Percentiles rank a stretch among this genome's conserved stretches.
Evolutionary conservation across 92 coral and sea anemone genomes (phyloP).

Genomic region (Parazoanthus darwini): DNA sequence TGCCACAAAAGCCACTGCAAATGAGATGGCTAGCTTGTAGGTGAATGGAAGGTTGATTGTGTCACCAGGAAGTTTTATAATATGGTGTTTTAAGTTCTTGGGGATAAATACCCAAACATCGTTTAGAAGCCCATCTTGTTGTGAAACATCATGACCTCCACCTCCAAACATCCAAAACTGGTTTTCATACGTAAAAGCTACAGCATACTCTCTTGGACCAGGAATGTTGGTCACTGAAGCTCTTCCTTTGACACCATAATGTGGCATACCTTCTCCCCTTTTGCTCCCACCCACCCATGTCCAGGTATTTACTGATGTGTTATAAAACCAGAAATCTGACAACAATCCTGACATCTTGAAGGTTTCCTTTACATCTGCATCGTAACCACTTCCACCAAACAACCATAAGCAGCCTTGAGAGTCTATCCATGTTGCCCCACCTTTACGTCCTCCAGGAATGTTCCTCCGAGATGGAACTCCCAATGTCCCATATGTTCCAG

Average conservation of each 20-base stretch:
- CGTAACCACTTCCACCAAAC: constrained; percentile 93
- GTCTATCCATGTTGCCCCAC: constrained; percentile 75
- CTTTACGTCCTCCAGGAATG: constrained; percentile 71
- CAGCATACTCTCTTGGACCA: constrained; percentile 73
- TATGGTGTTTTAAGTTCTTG: constrained; percentile 38
- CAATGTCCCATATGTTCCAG: constrained; percentile 57
- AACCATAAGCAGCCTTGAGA: constrained; percentile 65
- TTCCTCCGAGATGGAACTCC: constrained; percentile 51
- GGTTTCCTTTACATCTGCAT: constrained; percentile 46
- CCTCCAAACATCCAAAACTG: constrained; percentile 83
- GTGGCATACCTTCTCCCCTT: constrained; percentile 55
- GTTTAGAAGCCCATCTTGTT: constrained; percentile 64
- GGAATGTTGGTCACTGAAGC: constrained; percentile 58
- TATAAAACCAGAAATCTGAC: constrained; percentile 83
- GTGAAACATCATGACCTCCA: constrained; percentile 60
- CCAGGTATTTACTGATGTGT: constrained; percentile 54
- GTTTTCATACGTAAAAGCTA: constrained; percentile 49
- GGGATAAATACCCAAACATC: constrained; percentile 69
- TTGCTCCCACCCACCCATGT: constrained; percentile 70
- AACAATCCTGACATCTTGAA: constrained; percentile 58
- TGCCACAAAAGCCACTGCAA: constrained; percentile 62
- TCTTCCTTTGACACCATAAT: constrained; percentile 56
- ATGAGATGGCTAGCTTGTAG: constrained; percentile 79
- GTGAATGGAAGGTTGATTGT: constrained; percentile 78
- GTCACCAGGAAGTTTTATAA: constrained; percentile 74